Percentiles rank a stretch among this genome's conserved stretches.
Evolutionary conservation across 2,113 vertebrate genomes (phyloP).

Genomic region (Callionymus lyra): DNA sequence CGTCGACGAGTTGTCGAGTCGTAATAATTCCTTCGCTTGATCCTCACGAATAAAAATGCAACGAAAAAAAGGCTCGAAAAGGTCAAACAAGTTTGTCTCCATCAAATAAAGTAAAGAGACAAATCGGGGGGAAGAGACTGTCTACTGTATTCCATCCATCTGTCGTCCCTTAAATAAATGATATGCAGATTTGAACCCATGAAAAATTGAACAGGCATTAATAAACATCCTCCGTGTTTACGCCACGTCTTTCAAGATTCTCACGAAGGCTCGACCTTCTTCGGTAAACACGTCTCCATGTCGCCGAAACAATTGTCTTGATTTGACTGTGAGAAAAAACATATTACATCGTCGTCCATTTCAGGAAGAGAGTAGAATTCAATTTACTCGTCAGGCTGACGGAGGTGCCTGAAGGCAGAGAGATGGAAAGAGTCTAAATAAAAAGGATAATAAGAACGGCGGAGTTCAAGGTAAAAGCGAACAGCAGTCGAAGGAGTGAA

Average conservation of each 20-base stretch:
- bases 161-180: background rate
- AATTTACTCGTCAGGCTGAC: constrained; percentile 37
- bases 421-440: constrained; percentile 2
- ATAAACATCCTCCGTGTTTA: background rate
- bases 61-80: too few species aligned
- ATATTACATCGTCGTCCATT: constrained; percentile 19
- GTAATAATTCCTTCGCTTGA: too few species aligned
- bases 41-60: too few species aligned
- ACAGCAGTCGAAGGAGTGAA: background rate
- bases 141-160: background rate
- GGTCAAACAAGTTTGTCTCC: too few species aligned
- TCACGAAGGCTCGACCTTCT: too few species aligned
- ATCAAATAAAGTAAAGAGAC: too few species aligned
- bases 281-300: too few species aligned
- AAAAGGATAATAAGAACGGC: too few species aligned
- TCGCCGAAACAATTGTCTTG: background rate
- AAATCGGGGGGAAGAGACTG: background rate
- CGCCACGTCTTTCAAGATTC: too few species aligned
- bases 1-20: too few species aligned
- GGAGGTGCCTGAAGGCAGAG: constrained; percentile 27
- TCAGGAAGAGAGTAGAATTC: constrained; percentile 31
- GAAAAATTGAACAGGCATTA: background rate
- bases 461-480: too few species aligned
- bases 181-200: background rate
- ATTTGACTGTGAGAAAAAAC: background rate